phyloP scores from a whole-genome alignment of 35 echinoderm and acorn worm species.

The Heliocidaris tuberculata region DNA sequence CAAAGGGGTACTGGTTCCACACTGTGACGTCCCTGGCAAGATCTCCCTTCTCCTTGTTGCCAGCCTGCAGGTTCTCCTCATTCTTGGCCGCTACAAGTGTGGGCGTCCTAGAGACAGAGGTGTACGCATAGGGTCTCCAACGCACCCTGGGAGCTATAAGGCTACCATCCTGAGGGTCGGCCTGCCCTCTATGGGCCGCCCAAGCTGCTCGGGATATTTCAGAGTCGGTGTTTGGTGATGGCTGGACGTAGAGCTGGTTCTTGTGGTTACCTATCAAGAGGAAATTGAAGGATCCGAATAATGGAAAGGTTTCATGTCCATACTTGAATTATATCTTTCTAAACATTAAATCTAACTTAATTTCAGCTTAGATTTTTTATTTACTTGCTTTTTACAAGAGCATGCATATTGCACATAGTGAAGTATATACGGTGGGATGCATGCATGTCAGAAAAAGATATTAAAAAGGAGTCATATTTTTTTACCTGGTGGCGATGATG shows the following conservation, averaged over 20 bases:
- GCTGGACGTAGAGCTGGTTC: slow-evolving; percentile 35
- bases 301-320: neutral
- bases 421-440: too few relatives aligned
- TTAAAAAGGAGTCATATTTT: too few relatives aligned
- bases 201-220: slow-evolving; percentile 42
- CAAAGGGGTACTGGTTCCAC: slow-evolving; percentile 45
- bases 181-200: neutral
- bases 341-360: too few relatives aligned
- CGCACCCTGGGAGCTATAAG: slow-evolving; percentile 23
- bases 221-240: neutral
- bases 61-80: slow-evolving; percentile 12
- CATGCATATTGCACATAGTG: too few relatives aligned
- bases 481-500: too few relatives aligned
- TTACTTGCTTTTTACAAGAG: too few relatives aligned
- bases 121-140: slow-evolving; percentile 40
- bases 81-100: neutral
- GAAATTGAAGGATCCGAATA: neutral
- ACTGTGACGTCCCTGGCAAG: neutral
- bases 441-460: too few relatives aligned
- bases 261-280: neutral
- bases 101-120: slow-evolving; percentile 29
- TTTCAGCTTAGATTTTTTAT: too few relatives aligned
- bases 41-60: neutral
- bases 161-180: slow-evolving; percentile 24
- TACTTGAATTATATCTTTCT: neutral